Base-by-base conservation (phyloP, 2,888 invertebrate species). In the Ommatoiulus sabulosus region DNA sequence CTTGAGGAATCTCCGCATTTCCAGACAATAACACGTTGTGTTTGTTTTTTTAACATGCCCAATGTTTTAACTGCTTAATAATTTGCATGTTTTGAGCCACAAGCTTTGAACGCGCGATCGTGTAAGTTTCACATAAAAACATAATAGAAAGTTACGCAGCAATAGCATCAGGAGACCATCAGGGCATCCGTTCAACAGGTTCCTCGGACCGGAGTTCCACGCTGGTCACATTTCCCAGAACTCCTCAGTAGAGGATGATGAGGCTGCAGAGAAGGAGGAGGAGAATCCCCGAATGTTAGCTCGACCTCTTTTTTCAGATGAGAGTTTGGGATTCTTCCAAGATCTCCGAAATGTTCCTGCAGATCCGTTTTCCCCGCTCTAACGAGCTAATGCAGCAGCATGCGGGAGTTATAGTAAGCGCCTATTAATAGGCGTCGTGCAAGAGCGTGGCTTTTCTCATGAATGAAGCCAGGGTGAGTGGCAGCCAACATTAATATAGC, bases 391-490 rank as follows among this genome's bases (percentile, higher is more conserved):
- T 72, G 72, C 52, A 52, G 52, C 15, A 52, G 15, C 48, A 48
- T 48, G 48, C 20, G n/a, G 52, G 52, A 52, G 52, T 63, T n/a
- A 17, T 72, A 72, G 72, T 72, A 72, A 20, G 24, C 72, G 72
- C 72, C 72, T 72, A 72, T 72, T 72, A 72, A 72, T 72, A 72
- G 72, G 72, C 20, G 72, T 72, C 72, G 20, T n/a, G 63, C 63
- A 63, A 63, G 63, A 63, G 63, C 63, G 63, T 72, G 72, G 72
- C 72, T 72, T 72, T 72, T 72, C 72, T 72, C 72, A 72, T 72
- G 72, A 72, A 72, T 72, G 72, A 72, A 72, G 72, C 72, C 72
- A 72, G 72, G 72, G 72, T 72, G 72, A 72, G 72, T 72, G 72
- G 72, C 72, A 72, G 72, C 72, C 72, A 72, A 24, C 72, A 72